A percentile compares a stretch with the other conserved stretches of the same genome.
These are phyloP conservation scores for Notamacropus eugenii DNA, from an alignment of 2,797 vertebrate species.

Conservation along the genomic window DNA sequence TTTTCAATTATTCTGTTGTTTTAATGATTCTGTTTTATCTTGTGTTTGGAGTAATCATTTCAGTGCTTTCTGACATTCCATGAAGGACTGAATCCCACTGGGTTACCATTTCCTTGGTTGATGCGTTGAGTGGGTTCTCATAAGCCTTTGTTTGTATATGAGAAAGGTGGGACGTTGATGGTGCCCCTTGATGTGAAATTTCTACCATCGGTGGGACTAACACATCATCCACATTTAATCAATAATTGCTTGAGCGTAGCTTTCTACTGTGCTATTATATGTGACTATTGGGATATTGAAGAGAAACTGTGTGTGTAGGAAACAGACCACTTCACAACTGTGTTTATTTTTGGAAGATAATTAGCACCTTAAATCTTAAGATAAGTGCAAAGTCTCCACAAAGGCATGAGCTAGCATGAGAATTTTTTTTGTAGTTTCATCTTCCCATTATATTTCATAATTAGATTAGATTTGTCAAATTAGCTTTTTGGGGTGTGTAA, in stretches of 20 bases:
- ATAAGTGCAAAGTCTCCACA: constrained; percentile 41
- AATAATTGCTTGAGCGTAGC: not conserved
- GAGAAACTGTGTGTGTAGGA: constrained; percentile 9
- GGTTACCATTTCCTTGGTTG: not conserved
- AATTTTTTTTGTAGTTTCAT: constrained; percentile 35
- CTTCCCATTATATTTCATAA: constrained; percentile 57
- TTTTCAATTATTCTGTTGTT: not conserved
- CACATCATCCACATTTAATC: not conserved
- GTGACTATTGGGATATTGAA: constrained; percentile 22
- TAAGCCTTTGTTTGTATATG: not conserved
- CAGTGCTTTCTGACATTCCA: not conserved
- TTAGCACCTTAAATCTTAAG: constrained; percentile 29
- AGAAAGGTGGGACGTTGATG: not conserved
- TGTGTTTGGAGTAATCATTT: not conserved
- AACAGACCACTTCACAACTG: constrained; percentile 17
- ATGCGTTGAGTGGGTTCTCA: constrained; percentile 2
- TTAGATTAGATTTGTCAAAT: constrained; percentile 62
- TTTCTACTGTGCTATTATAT: not conserved
- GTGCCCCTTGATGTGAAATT: not conserved
- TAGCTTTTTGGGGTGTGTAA: constrained; percentile 49
- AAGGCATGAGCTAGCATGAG: constrained; percentile 33
- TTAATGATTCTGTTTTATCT: not conserved
- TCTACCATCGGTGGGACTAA: not conserved
- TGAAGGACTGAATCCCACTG: not conserved
- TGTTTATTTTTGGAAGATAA: constrained; percentile 32